phyloP scores from a whole-genome alignment of 2,797 vertebrate genomes.

The Philypnodon macrostomus region DNA sequence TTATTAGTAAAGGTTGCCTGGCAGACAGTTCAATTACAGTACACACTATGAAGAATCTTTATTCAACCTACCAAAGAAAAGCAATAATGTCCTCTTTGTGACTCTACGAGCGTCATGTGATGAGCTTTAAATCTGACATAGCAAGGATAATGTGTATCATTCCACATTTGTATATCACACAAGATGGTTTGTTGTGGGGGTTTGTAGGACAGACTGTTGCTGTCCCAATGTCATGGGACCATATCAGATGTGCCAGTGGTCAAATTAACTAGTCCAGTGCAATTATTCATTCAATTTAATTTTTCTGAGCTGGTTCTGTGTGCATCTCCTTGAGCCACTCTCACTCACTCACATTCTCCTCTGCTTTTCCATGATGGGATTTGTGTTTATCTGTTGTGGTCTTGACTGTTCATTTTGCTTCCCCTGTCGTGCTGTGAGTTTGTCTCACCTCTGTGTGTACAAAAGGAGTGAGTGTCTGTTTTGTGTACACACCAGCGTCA shows the following conservation, averaged over 20 bases:
- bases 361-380: slow-evolving; percentile 50
- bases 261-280: slow-evolving; percentile 67
- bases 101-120: slow-evolving; percentile 23
- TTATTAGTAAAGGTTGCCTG: slow-evolving; percentile 28
- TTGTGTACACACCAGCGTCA: slow-evolving; percentile 41
- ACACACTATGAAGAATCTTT: not conserved
- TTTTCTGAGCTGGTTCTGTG: slow-evolving; percentile 36
- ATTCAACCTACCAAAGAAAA: slow-evolving; percentile 9
- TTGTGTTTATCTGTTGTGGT: slow-evolving; percentile 68
- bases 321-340: slow-evolving; percentile 6
- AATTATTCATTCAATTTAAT: slow-evolving; percentile 67
- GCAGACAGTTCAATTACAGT: slow-evolving; percentile 3
- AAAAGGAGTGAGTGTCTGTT: too few species aligned
- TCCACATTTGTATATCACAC: slow-evolving; percentile 53
- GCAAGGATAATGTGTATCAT: slow-evolving; percentile 48
- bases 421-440: slow-evolving; percentile 59
- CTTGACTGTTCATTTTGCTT: slow-evolving; percentile 68
- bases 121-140: slow-evolving; percentile 37
- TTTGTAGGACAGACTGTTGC: slow-evolving; percentile 49
- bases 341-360: slow-evolving; percentile 9
- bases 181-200: slow-evolving; percentile 35
- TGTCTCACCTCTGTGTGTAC: slow-evolving; percentile 42
- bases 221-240: slow-evolving; percentile 60
- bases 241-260: slow-evolving; percentile 60
- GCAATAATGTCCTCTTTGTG: slow-evolving; percentile 22